Evolutionary conservation across 1,140 invertebrate genomes (phyloP).

Genomic region (Cyclargus thomasi): DNA sequence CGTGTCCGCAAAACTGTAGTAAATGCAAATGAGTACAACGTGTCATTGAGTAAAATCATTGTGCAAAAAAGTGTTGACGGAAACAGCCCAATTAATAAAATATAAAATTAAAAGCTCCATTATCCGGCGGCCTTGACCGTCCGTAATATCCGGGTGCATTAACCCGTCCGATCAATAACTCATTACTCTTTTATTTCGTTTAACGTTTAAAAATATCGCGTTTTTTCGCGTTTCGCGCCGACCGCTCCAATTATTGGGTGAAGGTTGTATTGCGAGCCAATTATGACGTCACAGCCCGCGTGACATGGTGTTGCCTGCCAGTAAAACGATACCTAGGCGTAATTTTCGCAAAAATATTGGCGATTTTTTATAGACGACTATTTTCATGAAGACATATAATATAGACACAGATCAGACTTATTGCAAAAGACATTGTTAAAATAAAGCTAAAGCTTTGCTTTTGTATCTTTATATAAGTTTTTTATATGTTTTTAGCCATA

Average conservation of each 20-base stretch:
- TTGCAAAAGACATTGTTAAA: too few relatives aligned
- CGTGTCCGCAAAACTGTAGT: background rate
- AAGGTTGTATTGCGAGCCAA: conserved; percentile 51
- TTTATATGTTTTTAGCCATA: too few relatives aligned
- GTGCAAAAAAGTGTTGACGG: conserved; percentile 15
- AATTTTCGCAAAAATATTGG: too few relatives aligned
- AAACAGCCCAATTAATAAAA: conserved; percentile 19
- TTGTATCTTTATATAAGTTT: too few relatives aligned
- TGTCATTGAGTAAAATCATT: conserved; percentile 1
- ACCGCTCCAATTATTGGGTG: conserved; percentile 52
- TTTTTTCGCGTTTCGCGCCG: conserved; percentile 44
- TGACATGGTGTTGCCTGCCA: conserved; percentile 29
- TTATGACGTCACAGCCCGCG: conserved; percentile 47
- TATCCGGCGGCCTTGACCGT: conserved; percentile 45
- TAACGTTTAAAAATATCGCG: conserved; percentile 55
- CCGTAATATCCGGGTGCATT: conserved; percentile 43
- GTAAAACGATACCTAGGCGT: too few relatives aligned
- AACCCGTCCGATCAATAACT: conserved; percentile 52
- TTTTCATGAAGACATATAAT: too few relatives aligned
- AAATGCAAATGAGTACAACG: background rate
- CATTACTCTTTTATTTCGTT: conserved; percentile 59
- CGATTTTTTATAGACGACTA: too few relatives aligned
- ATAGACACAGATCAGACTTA: too few relatives aligned
- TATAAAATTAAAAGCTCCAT: conserved; percentile 33
- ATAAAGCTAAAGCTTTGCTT: too few relatives aligned